Percentiles rank a stretch among this genome's conserved stretches.
These are phyloP conservation scores for Thalassarche chlororhynchos DNA, from an alignment of 2,113 vertebrate species.

Conservation along the genomic window DNA sequence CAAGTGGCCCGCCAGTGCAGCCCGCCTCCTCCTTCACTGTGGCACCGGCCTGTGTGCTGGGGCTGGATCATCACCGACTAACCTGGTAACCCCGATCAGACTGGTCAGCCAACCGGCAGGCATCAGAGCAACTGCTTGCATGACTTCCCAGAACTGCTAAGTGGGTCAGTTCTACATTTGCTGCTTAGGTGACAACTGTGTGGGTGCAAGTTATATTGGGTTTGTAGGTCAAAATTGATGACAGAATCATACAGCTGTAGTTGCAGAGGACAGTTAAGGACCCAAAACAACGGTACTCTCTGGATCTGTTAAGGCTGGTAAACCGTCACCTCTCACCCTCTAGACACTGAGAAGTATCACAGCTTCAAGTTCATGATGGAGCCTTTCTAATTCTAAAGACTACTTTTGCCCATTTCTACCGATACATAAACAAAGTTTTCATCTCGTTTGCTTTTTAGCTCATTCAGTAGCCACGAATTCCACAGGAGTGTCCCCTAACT, in stretches of 20 bases:
- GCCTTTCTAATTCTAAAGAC: background rate
- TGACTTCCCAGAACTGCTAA: background rate
- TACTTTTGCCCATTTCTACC: background rate
- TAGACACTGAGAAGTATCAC: background rate
- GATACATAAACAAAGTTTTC: background rate
- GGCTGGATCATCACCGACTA: background rate
- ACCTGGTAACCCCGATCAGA: background rate
- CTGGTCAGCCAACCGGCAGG: fast-evolving
- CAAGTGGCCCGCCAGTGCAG: background rate
- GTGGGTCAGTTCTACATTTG: background rate
- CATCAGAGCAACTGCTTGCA: background rate
- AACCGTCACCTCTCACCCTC: background rate
- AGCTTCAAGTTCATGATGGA: background rate
- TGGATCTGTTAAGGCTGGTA: background rate
- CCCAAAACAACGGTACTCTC: background rate
- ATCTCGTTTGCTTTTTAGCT: background rate
- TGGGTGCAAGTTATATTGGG: background rate
- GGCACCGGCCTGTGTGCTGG: background rate
- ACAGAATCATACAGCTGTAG: background rate
- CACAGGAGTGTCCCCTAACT: background rate
- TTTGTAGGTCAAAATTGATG: background rate
- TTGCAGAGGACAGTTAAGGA: background rate
- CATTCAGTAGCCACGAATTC: background rate
- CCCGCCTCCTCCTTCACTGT: too few relatives aligned
- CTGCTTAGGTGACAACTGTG: background rate